A percentile compares a stretch with the other conserved stretches of the same genome.
Evolutionary conservation across 1,140 invertebrate genomes (phyloP).

Genomic region (Diabrotica virgifera): DNA sequence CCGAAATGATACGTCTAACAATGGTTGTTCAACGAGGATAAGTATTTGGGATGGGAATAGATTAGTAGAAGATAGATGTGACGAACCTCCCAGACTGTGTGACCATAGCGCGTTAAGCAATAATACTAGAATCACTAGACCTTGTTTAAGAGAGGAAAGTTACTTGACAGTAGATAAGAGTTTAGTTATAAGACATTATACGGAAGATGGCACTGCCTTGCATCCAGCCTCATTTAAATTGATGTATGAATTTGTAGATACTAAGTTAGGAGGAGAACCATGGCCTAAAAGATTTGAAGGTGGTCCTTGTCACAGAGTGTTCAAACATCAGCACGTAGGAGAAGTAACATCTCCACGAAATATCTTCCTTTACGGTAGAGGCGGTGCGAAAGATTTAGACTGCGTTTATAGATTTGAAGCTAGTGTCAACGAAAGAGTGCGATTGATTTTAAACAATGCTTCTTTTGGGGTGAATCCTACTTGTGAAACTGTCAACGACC

Average conservation of each 20-base stretch:
- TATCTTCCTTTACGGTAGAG: conserved; percentile 73
- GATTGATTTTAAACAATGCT: conserved; percentile 67
- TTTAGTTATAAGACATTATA: conserved; percentile 53
- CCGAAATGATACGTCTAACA: conserved; percentile 38
- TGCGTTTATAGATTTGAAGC: conserved; percentile 74
- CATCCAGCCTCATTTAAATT: conserved; percentile 64
- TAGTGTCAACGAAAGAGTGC: conserved; percentile 59
- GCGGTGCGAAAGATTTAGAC: conserved; percentile 68
- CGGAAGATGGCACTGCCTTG: conserved; percentile 62
- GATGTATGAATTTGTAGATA: conserved; percentile 83
- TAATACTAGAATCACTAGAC: conserved; percentile 68
- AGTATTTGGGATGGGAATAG: conserved; percentile 60
- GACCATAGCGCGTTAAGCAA: conserved; percentile 77
- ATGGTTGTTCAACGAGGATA: conserved; percentile 58
- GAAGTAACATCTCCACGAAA: conserved; percentile 67
- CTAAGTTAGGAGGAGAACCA: conserved; percentile 66
- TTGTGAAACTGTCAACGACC: conserved; percentile 68
- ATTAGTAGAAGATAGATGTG: conserved; percentile 61
- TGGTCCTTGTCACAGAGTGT: conserved; percentile 55
- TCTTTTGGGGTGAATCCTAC: conserved; percentile 63
- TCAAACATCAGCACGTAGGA: conserved; percentile 57
- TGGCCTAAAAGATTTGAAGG: conserved; percentile 53
- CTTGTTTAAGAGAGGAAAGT: conserved; percentile 72
- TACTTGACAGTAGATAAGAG: conserved; percentile 68
- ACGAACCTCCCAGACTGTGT: conserved; percentile 71